Base-by-base conservation (phyloP, 2,113 vertebrate species). In the Megaleporinus macrocephalus region DNA sequence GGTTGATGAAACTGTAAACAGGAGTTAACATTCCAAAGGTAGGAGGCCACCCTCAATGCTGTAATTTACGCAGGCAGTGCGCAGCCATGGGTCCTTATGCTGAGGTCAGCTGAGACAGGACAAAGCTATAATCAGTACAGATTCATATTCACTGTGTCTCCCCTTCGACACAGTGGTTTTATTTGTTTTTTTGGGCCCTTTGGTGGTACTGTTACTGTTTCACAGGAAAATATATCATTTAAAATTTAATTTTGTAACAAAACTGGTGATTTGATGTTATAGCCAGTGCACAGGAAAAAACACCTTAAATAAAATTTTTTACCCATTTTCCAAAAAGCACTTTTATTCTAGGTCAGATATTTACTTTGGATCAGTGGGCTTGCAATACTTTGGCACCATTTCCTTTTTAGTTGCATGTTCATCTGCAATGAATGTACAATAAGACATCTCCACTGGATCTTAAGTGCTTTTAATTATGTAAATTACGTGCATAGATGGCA, bases 1-100 rank as follows among this genome's bases (percentile, higher is more conserved):
- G 41, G 79, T 20, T 68, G 69, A 66, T 73, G 53, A n/a, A 30
- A 51, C 74, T 81, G 30, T 85, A 82, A 82, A 75, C 63, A 85
- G 55, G 41, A 79, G 70, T 85, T 78, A 47, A 69, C 80, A 70
- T 82, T 82, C 75, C 79, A 55, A 26, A 22, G 53, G 29, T 1
- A 68, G 74, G 53, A 78, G 59, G 69, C 59, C n/a, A 47, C 18
- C n/a, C 53, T 26, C 27, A 18, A 16, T 44, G 49, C 73, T 81
- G 75, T 81, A 70, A 33, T 82, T 81, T 70, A 49, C 62, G 44
- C 44, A 85, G 76, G 80, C 65, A 74, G 47, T 65, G 20, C 55
- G 61, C 51, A 62, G 51, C 36, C 24, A 78, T 78, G 62, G 69
- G 76, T 74, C 66, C 44, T 78, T 61, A 81, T 20, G 30, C 59